phyloP scores from a whole-genome alignment of 2,797 vertebrate species.

The Schizopygopsis malacanthus region DNA sequence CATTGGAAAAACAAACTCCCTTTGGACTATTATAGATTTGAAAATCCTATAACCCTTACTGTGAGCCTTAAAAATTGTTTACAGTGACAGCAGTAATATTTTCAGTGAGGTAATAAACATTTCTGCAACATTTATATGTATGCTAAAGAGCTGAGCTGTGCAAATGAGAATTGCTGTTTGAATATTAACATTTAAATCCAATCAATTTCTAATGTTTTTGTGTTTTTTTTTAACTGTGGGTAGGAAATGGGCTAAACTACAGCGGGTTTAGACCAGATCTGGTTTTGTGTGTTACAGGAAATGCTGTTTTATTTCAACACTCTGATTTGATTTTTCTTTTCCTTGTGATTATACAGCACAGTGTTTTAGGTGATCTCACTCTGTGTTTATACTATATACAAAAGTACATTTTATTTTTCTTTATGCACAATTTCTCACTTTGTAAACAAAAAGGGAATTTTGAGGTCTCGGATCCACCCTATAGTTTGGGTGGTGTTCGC shows the following conservation, averaged over 20 bases:
- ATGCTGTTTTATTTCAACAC: background rate
- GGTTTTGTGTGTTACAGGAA: background rate
- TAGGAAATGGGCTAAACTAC: background rate
- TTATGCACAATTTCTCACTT: slow-evolving; percentile 43
- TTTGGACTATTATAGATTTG: background rate
- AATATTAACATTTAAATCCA: background rate
- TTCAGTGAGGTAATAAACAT: background rate
- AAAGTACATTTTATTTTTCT: slow-evolving; percentile 27
- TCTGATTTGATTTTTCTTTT: background rate
- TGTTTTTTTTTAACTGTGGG: background rate
- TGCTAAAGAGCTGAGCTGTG: background rate
- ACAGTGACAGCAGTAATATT: background rate
- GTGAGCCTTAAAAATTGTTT: background rate
- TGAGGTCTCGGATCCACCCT: slow-evolving; percentile 78
- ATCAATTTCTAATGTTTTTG: background rate
- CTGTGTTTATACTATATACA: slow-evolving; percentile 15
- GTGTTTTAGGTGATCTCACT: slow-evolving; percentile 23
- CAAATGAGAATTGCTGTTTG: background rate
- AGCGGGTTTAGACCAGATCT: background rate
- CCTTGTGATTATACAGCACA: background rate
- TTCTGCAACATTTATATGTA: background rate
- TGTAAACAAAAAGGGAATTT: slow-evolving; percentile 74
- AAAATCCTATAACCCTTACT: background rate
- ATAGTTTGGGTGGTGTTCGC: slow-evolving; percentile 75
- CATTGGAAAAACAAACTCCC: background rate